These are phyloP conservation scores for Drosophila ogumai DNA, from an alignment of 1,140 invertebrate species.

Conservation along the genomic window DNA sequence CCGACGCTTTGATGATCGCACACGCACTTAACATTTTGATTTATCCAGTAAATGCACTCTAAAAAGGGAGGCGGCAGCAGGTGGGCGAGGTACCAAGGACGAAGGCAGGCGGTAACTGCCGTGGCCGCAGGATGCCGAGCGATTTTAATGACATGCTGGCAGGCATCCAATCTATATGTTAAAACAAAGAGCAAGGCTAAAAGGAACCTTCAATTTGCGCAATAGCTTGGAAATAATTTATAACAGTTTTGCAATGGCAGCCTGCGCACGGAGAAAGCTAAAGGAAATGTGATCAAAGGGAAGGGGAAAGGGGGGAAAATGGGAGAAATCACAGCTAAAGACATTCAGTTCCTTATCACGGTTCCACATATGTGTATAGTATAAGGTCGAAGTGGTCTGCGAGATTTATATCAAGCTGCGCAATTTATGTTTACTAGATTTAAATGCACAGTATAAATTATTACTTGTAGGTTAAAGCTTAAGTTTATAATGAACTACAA, in stretches of 20 bases:
- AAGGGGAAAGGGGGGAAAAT: not conserved
- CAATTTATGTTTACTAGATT: slow-evolving; percentile 8
- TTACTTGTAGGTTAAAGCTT: not conserved
- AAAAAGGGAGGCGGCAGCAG: slow-evolving; percentile 5
- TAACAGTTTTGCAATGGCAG: slow-evolving; percentile 69
- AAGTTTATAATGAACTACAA: not conserved
- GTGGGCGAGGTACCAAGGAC: slow-evolving; percentile 11
- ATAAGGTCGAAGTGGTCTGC: not conserved
- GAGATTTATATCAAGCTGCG: not conserved
- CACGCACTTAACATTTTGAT: slow-evolving; percentile 69
- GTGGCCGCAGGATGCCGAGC: slow-evolving; percentile 45
- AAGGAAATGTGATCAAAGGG: not conserved
- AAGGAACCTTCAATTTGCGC: slow-evolving; percentile 76
- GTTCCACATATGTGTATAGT: slow-evolving; percentile 14
- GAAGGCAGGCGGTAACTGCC: slow-evolving; percentile 10
- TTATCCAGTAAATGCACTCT: slow-evolving; percentile 73
- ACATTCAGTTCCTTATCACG: slow-evolving; percentile 25
- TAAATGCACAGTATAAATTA: not conserved
- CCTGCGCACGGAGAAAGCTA: not conserved
- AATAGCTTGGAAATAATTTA: slow-evolving; percentile 81
- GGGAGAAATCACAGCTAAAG: slow-evolving; percentile 20
- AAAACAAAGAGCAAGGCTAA: slow-evolving; percentile 70
- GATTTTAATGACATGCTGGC: slow-evolving; percentile 76
- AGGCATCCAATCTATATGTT: slow-evolving; percentile 74
- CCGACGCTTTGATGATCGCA: slow-evolving; percentile 48